Evolutionary conservation across 1,140 invertebrate genomes (phyloP).

Genomic region (Leptopilina clavipes): DNA sequence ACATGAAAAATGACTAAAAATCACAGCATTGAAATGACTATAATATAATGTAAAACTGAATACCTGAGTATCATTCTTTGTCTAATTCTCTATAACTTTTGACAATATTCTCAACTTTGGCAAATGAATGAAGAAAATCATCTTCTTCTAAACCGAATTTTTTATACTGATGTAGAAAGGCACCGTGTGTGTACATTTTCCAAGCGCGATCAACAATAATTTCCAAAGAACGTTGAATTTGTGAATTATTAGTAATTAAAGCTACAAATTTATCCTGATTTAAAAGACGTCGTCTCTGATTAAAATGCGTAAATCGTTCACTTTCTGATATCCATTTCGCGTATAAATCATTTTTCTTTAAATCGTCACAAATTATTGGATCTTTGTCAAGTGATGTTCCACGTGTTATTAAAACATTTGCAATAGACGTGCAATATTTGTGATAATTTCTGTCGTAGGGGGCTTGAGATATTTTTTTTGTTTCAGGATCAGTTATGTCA

Average conservation of each 20-base stretch:
- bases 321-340: slow-evolving; percentile 67
- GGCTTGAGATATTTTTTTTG: slow-evolving; percentile 49
- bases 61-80: slow-evolving; percentile 17
- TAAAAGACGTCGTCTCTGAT: slow-evolving; percentile 67
- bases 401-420: slow-evolving; percentile 70
- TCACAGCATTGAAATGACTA: not conserved
- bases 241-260: slow-evolving; percentile 73
- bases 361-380: slow-evolving; percentile 52
- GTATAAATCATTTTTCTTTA: slow-evolving; percentile 66
- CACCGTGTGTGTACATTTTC: slow-evolving; percentile 72
- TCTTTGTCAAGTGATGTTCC: slow-evolving; percentile 59
- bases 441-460: slow-evolving; percentile 44
- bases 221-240: slow-evolving; percentile 66
- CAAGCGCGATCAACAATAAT: slow-evolving; percentile 71
- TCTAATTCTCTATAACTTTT: slow-evolving; percentile 70
- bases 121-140: slow-evolving; percentile 74
- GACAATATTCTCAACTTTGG: slow-evolving; percentile 72
- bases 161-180: slow-evolving; percentile 76
- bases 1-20: not conserved
- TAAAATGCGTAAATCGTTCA: slow-evolving; percentile 68
- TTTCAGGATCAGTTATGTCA: slow-evolving; percentile 55
- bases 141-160: slow-evolving; percentile 73
- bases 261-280: slow-evolving; percentile 72
- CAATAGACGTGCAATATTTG: slow-evolving; percentile 62
- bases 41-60: not conserved